These are phyloP conservation scores for Alca torda DNA, from an alignment of 2,797 vertebrate genomes.

Conservation along the genomic window DNA sequence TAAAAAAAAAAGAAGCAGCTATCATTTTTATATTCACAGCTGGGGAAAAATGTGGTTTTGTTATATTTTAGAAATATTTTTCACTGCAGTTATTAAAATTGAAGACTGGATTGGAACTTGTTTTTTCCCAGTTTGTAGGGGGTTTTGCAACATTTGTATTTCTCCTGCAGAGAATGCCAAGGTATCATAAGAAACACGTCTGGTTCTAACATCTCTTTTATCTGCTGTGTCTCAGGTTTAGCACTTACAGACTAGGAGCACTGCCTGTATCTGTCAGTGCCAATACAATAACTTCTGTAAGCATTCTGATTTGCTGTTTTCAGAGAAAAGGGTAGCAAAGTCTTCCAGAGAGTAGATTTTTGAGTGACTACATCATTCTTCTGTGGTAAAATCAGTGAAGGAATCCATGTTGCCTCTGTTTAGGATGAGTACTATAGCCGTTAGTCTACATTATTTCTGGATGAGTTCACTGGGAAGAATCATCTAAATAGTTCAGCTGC, in stretches of 20 bases:
- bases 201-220: background rate
- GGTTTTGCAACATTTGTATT: background rate
- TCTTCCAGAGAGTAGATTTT: background rate
- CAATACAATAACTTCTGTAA: background rate
- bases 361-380: background rate
- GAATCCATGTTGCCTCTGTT: background rate
- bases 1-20: too few species aligned
- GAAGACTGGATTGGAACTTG: background rate
- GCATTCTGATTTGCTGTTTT: background rate
- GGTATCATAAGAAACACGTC: background rate
- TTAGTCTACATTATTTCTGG: background rate
- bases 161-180: background rate
- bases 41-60: background rate
- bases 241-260: background rate
- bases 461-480: background rate
- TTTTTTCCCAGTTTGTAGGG: background rate
- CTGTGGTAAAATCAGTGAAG: background rate
- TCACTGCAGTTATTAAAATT: background rate
- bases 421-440: background rate
- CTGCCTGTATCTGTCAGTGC: background rate
- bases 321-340: background rate
- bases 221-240: background rate
- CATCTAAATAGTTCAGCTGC: background rate
- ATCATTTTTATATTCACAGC: background rate
- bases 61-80: background rate